Percentiles rank a stretch among this genome's conserved stretches.
phyloP scores from a whole-genome alignment of 2,888 invertebrate genomes.

The Melieria picta region DNA sequence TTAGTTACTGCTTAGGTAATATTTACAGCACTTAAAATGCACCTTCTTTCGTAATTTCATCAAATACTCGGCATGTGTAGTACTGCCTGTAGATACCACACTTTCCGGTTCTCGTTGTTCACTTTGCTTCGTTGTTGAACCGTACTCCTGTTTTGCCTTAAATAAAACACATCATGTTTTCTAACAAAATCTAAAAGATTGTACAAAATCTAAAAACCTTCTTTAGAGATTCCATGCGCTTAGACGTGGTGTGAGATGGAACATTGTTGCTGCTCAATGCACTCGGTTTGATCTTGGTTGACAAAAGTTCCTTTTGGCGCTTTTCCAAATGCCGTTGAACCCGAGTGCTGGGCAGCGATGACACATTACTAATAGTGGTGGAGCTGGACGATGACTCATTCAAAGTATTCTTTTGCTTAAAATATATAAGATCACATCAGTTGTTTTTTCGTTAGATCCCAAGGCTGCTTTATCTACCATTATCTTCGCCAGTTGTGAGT shows the following conservation, averaged over 20 bases:
- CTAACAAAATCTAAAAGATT: too few relatives aligned
- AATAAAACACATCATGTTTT: too few relatives aligned
- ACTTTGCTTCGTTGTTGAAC: neutral
- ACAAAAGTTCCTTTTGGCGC: neutral
- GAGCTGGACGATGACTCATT: conserved; percentile 1
- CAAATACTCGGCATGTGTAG: conserved; percentile 19
- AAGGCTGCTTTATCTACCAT: neutral
- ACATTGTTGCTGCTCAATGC: conserved; percentile 1
- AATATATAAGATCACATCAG: neutral
- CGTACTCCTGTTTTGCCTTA: neutral
- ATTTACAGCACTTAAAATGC: conserved; percentile 7
- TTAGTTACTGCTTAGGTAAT: too few relatives aligned
- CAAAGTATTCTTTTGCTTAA: neutral
- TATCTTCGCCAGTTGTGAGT: neutral
- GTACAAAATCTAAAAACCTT: conserved; percentile 4
- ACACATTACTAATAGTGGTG: neutral
- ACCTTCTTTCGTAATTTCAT: conserved; percentile 30
- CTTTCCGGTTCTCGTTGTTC: neutral
- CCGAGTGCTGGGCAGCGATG: conserved; percentile 2
- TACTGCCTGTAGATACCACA: neutral
- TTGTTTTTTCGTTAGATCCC: too few relatives aligned
- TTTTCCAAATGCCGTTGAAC: conserved; percentile 15
- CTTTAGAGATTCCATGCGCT: conserved; percentile 17
- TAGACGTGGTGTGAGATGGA: conserved; percentile 4
- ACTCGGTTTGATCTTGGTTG: neutral